Conservation (phyloP, 2,888 invertebrate genomes). For the Diadegma fenestrale region DNA sequence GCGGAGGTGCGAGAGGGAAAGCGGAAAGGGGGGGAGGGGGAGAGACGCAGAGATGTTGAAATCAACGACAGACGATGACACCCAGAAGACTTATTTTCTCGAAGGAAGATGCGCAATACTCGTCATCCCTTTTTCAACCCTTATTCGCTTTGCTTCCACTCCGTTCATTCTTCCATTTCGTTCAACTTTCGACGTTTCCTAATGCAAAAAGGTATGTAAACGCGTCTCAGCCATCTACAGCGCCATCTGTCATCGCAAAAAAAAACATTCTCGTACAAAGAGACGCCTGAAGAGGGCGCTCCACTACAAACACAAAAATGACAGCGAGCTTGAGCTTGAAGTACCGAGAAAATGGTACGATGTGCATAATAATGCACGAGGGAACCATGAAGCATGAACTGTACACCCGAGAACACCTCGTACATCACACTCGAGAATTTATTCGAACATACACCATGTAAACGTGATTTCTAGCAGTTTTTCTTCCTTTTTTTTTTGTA, state of each 20-base stretch:
- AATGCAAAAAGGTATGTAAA: conserved; percentile 42
- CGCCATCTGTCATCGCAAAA: conserved; percentile 30
- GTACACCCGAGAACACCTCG: conserved; percentile 9
- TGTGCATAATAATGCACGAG: conserved; percentile 50
- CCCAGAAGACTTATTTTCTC: conserved; percentile 31
- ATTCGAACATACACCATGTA: conserved; percentile 11
- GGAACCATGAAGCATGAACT: conserved; percentile 49
- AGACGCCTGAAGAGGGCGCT: conserved; percentile 4
- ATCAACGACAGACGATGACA: conserved; percentile 60
- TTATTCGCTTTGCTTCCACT: conserved; percentile 29
- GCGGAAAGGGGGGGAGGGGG: background rate
- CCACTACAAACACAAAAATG: conserved; percentile 43
- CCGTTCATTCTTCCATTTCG: conserved; percentile 43
- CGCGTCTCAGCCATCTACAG: conserved; percentile 15
- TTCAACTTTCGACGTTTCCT: conserved; percentile 58
- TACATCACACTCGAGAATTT: conserved; percentile 6
- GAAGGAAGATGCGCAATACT: conserved; percentile 40
- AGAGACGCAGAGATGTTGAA: conserved; percentile 10
- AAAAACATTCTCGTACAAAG: conserved; percentile 10
- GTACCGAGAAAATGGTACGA: conserved; percentile 39
- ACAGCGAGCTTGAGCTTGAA: conserved; percentile 28
- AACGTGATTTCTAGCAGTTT: conserved; percentile 10
- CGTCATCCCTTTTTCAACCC: conserved; percentile 31
- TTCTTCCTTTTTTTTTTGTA: background rate
- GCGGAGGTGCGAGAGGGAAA: conserved; percentile 13